Conservation (phyloP, 2,797 vertebrate species). For the Squalus acanthias region DNA sequence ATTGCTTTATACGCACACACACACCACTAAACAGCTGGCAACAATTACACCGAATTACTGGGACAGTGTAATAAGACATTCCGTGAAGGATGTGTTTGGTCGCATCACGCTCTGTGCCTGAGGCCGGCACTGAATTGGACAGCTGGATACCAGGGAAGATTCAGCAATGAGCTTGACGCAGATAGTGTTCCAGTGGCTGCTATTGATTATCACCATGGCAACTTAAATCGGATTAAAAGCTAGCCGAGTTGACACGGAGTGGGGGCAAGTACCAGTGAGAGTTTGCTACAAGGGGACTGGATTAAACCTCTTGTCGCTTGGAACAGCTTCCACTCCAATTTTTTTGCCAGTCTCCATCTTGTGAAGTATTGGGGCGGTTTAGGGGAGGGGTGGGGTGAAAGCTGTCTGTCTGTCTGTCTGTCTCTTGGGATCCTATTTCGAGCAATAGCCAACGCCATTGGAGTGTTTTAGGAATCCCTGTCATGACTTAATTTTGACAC, state of each 20-base stretch:
- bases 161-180: background rate
- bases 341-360: too few relatives aligned
- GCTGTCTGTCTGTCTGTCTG: background rate
- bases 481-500: background rate
- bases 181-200: background rate
- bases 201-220: slow-evolving; percentile 14
- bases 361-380: too few relatives aligned
- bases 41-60: background rate
- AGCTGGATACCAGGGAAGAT: background rate
- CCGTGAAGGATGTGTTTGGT: too few relatives aligned
- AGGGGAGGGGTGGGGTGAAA: background rate
- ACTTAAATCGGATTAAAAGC: background rate
- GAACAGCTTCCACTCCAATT: too few relatives aligned
- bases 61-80: background rate
- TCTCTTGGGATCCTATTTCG: background rate
- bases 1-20: too few relatives aligned
- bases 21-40: background rate
- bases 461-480: background rate
- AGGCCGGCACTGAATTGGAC: background rate
- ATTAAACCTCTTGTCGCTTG: background rate
- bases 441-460: background rate
- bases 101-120: background rate
- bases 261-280: background rate
- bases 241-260: background rate
- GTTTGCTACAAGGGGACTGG: background rate